These are phyloP conservation scores for Epinotia demarniana DNA, from an alignment of 2,888 invertebrate genomes.

Conservation along the genomic window DNA sequence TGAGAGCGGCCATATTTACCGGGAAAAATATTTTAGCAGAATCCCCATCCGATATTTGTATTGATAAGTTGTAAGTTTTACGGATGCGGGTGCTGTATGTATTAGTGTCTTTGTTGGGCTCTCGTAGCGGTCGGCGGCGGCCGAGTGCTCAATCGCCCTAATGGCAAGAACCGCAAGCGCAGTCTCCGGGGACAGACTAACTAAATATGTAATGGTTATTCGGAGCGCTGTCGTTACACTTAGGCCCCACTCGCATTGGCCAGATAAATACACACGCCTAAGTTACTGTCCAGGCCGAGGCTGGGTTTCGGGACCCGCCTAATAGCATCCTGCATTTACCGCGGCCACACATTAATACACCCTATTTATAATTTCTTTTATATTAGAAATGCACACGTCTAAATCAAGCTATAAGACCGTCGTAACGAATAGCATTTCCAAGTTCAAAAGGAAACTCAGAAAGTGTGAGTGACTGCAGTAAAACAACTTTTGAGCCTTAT, in stretches of 20 bases:
- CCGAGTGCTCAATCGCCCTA: constrained; percentile 76
- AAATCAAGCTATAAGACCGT: constrained; percentile 38
- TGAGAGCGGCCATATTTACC: no score
- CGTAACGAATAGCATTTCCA: constrained; percentile 51
- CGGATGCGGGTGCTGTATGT: constrained; percentile 11
- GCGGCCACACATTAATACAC: constrained; percentile 14
- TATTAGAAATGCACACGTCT: constrained; percentile 14
- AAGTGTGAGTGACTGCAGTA: constrained; percentile 74
- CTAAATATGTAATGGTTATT: constrained; percentile 80
- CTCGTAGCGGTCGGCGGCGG: constrained; percentile 51
- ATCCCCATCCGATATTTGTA: constrained; percentile 5
- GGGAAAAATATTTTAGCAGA: no score
- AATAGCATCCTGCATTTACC: constrained; percentile 40
- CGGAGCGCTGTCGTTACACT: constrained; percentile 67
- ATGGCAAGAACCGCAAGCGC: constrained; percentile 80
- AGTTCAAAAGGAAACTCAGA: constrained; percentile 70
- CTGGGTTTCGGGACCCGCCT: constrained; percentile 6
- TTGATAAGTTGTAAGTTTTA: constrained; percentile 1
- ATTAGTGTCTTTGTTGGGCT: constrained; percentile 39
- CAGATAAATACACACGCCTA: constrained; percentile 54
- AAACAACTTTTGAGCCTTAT: constrained; percentile 81
- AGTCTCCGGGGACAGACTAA: constrained; percentile 73
- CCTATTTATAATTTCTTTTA: constrained; percentile 9
- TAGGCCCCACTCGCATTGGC: constrained; percentile 66
- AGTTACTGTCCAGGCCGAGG: constrained; percentile 46